phyloP scores from a whole-genome alignment of 2,888 invertebrate species.

The Mystacides longicornis region DNA sequence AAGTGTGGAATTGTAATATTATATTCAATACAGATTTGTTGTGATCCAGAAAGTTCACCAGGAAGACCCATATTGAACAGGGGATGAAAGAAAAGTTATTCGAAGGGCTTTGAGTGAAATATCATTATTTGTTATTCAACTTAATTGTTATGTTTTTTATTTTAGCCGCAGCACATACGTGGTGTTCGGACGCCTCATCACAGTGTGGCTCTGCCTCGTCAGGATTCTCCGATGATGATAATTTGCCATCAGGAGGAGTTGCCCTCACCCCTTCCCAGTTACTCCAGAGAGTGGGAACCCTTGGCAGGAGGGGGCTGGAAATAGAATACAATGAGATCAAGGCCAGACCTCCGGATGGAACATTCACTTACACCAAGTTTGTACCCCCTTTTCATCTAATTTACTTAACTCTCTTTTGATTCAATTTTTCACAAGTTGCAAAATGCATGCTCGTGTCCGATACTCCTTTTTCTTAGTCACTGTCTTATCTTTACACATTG shows the following conservation, averaged over 20 bases:
- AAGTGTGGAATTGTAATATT: too few relatives aligned
- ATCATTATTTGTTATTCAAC: too few relatives aligned
- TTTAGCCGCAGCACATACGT: conserved; percentile 30
- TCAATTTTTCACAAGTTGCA: background rate
- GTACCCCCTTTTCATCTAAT: background rate
- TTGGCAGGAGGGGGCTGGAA: conserved; percentile 73
- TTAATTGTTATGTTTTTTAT: conserved; percentile 45
- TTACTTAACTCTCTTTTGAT: background rate
- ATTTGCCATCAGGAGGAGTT: conserved; percentile 59
- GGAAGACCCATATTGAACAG: too few relatives aligned
- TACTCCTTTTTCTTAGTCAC: too few relatives aligned
- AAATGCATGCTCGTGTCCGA: too few relatives aligned
- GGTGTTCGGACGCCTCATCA: conserved; percentile 55
- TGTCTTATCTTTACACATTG: too few relatives aligned
- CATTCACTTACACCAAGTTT: conserved; percentile 80
- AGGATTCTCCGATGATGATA: conserved; percentile 84
- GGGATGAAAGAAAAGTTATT: too few relatives aligned
- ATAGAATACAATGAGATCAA: conserved; percentile 87
- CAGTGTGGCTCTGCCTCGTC: conserved; percentile 70
- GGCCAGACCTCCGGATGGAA: conserved; percentile 74
- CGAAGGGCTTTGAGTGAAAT: too few relatives aligned
- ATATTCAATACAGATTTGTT: too few relatives aligned
- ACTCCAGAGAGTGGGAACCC: conserved; percentile 65
- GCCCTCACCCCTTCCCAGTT: conserved; percentile 66
- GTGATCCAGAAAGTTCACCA: too few relatives aligned